Conservation (phyloP, 1,140 invertebrate species). For the Drosophila kepulauana region DNA sequence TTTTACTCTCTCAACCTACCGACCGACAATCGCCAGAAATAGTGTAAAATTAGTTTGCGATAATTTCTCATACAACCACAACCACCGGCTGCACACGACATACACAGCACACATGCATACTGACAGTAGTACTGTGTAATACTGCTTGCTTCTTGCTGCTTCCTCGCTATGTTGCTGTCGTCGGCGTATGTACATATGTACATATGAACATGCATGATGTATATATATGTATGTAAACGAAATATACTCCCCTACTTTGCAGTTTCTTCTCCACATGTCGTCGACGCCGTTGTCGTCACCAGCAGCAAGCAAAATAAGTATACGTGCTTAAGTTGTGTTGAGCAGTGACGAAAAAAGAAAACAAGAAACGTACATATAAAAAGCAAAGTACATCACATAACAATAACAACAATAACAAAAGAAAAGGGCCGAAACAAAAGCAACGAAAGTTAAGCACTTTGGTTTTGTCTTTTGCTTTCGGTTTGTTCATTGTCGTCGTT, state of each 20-base stretch:
- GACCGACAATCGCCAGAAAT: constrained; percentile 31
- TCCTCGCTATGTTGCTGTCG: constrained; percentile 56
- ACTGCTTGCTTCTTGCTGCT: constrained; percentile 24
- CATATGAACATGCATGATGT: constrained; percentile 6
- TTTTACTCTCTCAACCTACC: neutral
- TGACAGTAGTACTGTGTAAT: constrained; percentile 9
- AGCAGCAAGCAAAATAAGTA: constrained; percentile 38
- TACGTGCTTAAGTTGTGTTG: constrained; percentile 80
- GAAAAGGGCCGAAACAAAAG: constrained; percentile 57
- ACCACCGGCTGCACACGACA: constrained; percentile 47
- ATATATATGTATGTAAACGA: constrained; percentile 35
- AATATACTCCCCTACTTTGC: constrained; percentile 68
- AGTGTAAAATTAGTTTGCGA: constrained; percentile 46
- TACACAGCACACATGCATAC: constrained; percentile 1
- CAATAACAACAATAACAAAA: constrained; percentile 61
- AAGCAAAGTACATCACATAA: constrained; percentile 56
- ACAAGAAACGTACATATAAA: constrained; percentile 45
- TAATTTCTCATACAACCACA: constrained; percentile 48
- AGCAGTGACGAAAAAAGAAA: constrained; percentile 47
- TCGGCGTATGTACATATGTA: constrained; percentile 37
- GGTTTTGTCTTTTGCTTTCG: constrained; percentile 48
- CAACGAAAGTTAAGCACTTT: constrained; percentile 54
- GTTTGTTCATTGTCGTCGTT: constrained; percentile 42
- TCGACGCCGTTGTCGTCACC: constrained; percentile 45
- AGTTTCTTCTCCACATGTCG: constrained; percentile 74